phyloP scores from a whole-genome alignment of 2,888 invertebrate species.

The Pelosia muscerda region DNA sequence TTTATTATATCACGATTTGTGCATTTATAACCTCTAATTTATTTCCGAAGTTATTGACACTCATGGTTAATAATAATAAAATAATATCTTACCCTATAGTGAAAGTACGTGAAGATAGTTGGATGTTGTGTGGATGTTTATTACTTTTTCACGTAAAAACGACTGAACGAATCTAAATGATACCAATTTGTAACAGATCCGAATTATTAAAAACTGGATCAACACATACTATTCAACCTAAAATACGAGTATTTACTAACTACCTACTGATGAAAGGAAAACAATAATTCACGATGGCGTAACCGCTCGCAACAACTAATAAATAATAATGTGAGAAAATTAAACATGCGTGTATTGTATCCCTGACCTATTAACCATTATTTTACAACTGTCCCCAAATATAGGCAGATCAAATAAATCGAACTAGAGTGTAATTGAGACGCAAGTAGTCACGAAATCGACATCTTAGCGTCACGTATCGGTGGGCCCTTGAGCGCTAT shows the following conservation, averaged over 20 bases:
- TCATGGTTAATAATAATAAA: background rate
- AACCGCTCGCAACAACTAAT: background rate
- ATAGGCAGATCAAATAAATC: constrained; percentile 55
- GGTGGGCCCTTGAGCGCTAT: constrained; percentile 61
- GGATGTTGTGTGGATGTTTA: background rate
- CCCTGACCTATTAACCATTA: constrained; percentile 51
- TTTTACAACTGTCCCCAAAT: constrained; percentile 55
- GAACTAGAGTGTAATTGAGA: constrained; percentile 61
- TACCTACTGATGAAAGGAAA: no score
- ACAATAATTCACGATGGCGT: background rate
- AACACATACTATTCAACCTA: no score
- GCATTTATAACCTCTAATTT: background rate
- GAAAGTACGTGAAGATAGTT: background rate
- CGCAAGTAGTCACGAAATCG: constrained; percentile 68
- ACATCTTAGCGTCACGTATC: constrained; percentile 54
- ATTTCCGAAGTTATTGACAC: constrained; percentile 1
- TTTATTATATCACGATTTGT: background rate
- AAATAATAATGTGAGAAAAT: constrained; percentile 15
- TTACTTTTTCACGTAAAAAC: background rate
- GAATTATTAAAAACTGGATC: no score
- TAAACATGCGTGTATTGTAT: constrained; percentile 9
- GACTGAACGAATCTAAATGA: background rate
- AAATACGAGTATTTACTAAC: no score
- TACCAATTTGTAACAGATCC: background rate
- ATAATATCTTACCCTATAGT: background rate